phyloP scores from a whole-genome alignment of 2,797 vertebrate species.

The Oreochromis mossambicus region DNA sequence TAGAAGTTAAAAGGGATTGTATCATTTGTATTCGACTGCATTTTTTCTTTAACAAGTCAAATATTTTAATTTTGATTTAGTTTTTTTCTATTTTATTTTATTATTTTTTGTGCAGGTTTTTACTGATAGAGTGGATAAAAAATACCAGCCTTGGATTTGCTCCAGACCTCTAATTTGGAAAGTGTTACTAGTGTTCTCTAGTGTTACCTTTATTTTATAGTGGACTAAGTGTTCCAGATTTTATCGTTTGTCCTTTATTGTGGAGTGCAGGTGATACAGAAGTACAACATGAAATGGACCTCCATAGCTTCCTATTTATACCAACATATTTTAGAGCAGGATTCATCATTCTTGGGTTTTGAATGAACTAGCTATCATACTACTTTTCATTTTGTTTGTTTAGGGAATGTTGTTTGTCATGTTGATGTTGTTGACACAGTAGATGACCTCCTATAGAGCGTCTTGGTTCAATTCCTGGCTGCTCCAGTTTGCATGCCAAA shows the following conservation, averaged over 20 bases:
- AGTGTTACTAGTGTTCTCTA: background rate
- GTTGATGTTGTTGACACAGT: background rate
- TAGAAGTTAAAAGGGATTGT: background rate
- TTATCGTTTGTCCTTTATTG: background rate
- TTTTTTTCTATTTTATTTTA: background rate
- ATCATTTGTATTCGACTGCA: background rate
- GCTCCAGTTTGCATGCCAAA: background rate
- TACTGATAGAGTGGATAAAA: background rate
- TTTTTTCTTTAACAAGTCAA: background rate
- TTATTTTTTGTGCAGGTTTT: background rate
- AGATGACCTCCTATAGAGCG: background rate
- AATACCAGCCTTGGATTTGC: background rate
- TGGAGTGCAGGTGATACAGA: background rate
- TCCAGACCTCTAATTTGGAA: background rate
- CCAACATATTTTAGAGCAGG: background rate
- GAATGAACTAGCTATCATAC: background rate
- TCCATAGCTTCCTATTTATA: background rate
- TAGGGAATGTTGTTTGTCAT: background rate
- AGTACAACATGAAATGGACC: background rate
- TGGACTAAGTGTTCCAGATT: background rate
- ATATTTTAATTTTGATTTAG: rapidly evolving
- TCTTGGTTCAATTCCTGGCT: background rate
- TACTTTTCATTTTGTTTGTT: background rate
- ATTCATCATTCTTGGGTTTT: background rate
- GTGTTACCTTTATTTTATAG: background rate